A percentile compares a stretch with the other conserved stretches of the same genome.
phyloP scores from a whole-genome alignment of 2,113 vertebrate species.

The Ellobius talpinus region DNA sequence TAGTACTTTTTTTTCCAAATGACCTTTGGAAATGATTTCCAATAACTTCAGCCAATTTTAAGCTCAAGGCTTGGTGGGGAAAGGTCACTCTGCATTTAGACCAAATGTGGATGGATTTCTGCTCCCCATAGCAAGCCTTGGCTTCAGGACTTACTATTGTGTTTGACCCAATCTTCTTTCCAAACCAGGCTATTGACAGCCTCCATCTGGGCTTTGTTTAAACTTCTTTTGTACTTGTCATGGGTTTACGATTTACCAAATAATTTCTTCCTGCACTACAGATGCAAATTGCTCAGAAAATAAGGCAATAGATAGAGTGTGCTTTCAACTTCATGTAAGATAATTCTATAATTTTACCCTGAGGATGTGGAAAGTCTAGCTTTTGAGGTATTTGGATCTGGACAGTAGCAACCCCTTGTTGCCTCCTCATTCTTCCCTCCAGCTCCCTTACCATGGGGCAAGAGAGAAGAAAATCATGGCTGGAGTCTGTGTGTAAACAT shows the following conservation, averaged over 20 bases:
- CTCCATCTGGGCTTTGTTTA: constrained; percentile 75
- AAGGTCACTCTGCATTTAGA: constrained; percentile 85
- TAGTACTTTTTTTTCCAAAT: constrained; percentile 79
- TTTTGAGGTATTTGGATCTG: neutral
- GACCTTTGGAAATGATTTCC: constrained; percentile 88
- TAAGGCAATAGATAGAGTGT: neutral
- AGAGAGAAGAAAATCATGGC: neutral
- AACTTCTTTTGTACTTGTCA: constrained; percentile 62
- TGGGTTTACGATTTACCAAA: neutral
- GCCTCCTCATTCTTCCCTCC: neutral
- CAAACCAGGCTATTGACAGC: constrained; percentile 76
- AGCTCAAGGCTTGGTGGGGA: constrained; percentile 80
- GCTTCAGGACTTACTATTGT: constrained; percentile 72
- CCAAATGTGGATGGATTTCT: constrained; percentile 82
- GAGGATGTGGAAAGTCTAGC: neutral
- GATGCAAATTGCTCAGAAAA: neutral
- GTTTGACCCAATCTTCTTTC: constrained; percentile 81
- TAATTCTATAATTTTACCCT: neutral
- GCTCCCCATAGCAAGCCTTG: constrained; percentile 75
- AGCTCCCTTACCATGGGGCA: neutral
- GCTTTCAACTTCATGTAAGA: neutral
- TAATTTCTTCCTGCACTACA: neutral
- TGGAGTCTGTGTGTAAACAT: neutral
- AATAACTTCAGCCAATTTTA: constrained; percentile 83
- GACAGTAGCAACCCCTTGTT: neutral